Evolutionary conservation across 1,140 invertebrate species (phyloP).

Genomic region (Leptoteleia sp.): DNA sequence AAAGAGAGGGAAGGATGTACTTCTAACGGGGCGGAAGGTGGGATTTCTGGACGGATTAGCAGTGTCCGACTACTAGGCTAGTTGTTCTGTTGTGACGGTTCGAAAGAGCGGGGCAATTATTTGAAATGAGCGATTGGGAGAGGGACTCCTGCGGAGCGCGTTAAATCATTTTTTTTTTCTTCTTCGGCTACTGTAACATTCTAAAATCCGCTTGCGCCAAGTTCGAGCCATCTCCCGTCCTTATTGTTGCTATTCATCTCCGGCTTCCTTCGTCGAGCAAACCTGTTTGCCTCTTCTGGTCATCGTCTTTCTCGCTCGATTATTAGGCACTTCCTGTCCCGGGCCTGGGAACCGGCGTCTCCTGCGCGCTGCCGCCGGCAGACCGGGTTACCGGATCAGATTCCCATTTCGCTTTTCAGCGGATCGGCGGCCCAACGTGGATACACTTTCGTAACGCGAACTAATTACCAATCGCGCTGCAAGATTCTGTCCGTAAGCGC

Average conservation of each 20-base stretch:
- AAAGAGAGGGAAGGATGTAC: no score
- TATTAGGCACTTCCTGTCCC: constrained; percentile 81
- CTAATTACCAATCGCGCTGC: constrained; percentile 15
- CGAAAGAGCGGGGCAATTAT: no score
- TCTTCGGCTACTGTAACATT: constrained; percentile 16
- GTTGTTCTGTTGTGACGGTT: no score
- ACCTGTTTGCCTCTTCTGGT: constrained; percentile 71
- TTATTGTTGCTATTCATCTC: constrained; percentile 68
- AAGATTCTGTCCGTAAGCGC: constrained; percentile 6
- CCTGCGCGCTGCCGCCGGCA: neutral
- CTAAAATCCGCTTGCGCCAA: constrained; percentile 22
- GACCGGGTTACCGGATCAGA: constrained; percentile 55
- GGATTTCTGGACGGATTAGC: no score
- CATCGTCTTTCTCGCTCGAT: constrained; percentile 80
- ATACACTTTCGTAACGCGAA: neutral
- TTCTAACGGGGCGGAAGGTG: no score
- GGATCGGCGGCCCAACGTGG: neutral
- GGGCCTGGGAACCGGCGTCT: constrained; percentile 72
- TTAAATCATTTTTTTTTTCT: neutral
- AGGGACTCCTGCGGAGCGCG: no score
- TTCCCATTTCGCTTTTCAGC: constrained; percentile 56
- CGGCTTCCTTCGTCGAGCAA: constrained; percentile 63
- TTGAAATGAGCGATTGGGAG: no score
- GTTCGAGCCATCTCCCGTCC: constrained; percentile 57
- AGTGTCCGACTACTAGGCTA: no score